Evolutionary conservation across 2,888 invertebrate genomes (phyloP).

Genomic region (Mesochorus sp.): DNA sequence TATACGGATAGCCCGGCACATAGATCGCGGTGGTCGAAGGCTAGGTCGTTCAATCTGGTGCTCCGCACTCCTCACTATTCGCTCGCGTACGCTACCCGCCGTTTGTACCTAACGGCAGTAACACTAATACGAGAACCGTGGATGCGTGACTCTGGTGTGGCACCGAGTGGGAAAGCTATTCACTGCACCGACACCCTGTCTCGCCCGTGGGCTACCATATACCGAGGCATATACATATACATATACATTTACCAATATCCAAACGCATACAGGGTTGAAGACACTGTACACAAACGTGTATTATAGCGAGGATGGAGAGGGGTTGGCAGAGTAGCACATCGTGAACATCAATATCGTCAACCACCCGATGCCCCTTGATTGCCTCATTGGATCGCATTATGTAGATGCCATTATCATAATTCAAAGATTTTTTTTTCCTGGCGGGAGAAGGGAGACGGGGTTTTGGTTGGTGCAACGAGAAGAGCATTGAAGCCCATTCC

Average conservation of each 20-base stretch:
- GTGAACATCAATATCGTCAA: constrained; percentile 75
- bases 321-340: constrained; percentile 54
- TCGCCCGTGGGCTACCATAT: constrained; percentile 33
- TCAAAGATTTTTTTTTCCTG: constrained; percentile 81
- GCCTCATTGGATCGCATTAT: constrained; percentile 82
- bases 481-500: constrained; percentile 47
- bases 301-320: neutral
- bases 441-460: constrained; percentile 68
- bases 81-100: constrained; percentile 50
- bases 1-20: constrained; percentile 74
- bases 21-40: constrained; percentile 74
- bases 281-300: constrained; percentile 27
- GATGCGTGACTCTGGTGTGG: constrained; percentile 76
- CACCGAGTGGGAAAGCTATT: constrained; percentile 58
- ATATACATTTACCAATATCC: constrained; percentile 32
- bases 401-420: constrained; percentile 81
- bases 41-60: constrained; percentile 69
- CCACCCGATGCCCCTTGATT: constrained; percentile 78
- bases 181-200: constrained; percentile 54
- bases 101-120: constrained; percentile 72
- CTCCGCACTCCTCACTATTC: constrained; percentile 48
- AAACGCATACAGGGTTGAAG: constrained; percentile 5
- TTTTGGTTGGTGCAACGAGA: no score
- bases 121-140: constrained; percentile 77
- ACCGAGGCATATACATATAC: neutral